phyloP scores from a whole-genome alignment of 1,140 invertebrate species.

The Cydia strobilella region DNA sequence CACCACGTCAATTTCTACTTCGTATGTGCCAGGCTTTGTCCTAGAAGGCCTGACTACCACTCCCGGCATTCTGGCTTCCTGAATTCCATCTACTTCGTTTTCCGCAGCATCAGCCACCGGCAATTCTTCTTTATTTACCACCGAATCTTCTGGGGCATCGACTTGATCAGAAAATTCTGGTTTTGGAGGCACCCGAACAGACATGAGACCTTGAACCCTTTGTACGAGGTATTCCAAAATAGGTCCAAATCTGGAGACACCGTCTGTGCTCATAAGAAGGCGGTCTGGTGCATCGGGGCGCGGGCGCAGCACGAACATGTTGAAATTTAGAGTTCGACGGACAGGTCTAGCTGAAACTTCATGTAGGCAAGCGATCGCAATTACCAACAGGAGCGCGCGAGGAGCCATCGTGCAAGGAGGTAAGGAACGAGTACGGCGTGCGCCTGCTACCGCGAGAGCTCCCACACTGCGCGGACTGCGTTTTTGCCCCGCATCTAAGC shows the following conservation, averaged over 20 bases:
- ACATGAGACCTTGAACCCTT: constrained; percentile 82
- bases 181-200: constrained; percentile 71
- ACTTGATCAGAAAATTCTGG: constrained; percentile 33
- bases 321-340: constrained; percentile 69
- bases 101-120: constrained; percentile 54
- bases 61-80: constrained; percentile 52
- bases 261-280: constrained; percentile 58
- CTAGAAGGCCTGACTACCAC: constrained; percentile 62
- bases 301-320: constrained; percentile 70
- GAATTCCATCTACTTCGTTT: constrained; percentile 58
- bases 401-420: constrained; percentile 49
- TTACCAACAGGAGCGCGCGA: constrained; percentile 48
- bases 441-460: constrained; percentile 49
- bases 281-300: constrained; percentile 52
- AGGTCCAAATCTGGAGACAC: constrained; percentile 82
- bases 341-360: constrained; percentile 57
- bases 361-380: constrained; percentile 47
- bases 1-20: constrained; percentile 69
- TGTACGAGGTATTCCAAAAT: constrained; percentile 83
- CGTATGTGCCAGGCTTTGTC: constrained; percentile 68
- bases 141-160: constrained; percentile 30
- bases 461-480: constrained; percentile 62
- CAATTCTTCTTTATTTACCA: constrained; percentile 31
- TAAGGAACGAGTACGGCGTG: constrained; percentile 48
- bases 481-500: constrained; percentile 71